These are phyloP conservation scores for Phylloscopus trochilus DNA, from an alignment of 2,113 vertebrate species.

Conservation along the genomic window DNA sequence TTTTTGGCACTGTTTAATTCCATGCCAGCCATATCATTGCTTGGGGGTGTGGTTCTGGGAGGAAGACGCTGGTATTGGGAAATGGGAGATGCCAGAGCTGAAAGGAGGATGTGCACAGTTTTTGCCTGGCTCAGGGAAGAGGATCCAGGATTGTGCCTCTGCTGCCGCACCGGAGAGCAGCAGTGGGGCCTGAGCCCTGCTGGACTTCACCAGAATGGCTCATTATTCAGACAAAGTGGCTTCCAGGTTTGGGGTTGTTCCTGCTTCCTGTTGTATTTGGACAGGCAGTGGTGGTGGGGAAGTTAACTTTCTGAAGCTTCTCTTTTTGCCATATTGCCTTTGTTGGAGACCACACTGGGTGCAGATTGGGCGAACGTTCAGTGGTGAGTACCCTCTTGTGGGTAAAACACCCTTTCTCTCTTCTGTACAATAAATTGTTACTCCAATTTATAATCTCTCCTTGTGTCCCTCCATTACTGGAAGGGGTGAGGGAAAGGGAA, in stretches of 20 bases:
- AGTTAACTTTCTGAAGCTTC: neutral
- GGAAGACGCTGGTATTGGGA: neutral
- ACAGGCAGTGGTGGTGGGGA: neutral
- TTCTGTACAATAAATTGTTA: neutral
- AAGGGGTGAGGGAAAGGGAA: neutral
- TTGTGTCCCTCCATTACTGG: neutral
- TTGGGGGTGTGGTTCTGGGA: neutral
- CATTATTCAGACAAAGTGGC: neutral
- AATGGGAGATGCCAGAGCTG: neutral
- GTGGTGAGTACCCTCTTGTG: neutral
- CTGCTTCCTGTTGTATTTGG: neutral
- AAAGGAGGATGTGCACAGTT: accelerated
- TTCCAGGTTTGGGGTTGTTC: neutral
- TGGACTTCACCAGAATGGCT: accelerated
- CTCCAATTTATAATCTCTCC: neutral
- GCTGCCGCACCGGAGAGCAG: accelerated
- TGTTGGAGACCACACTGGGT: neutral
- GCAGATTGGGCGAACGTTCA: neutral
- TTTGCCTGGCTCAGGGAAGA: neutral
- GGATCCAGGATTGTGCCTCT: accelerated
- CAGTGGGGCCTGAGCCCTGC: neutral
- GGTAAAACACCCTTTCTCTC: neutral
- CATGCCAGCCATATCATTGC: too few relatives aligned
- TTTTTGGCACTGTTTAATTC: neutral
- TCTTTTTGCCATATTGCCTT: neutral